Base-by-base conservation (phyloP, 2,113 vertebrate species). In the Thalassoma bifasciatum region DNA sequence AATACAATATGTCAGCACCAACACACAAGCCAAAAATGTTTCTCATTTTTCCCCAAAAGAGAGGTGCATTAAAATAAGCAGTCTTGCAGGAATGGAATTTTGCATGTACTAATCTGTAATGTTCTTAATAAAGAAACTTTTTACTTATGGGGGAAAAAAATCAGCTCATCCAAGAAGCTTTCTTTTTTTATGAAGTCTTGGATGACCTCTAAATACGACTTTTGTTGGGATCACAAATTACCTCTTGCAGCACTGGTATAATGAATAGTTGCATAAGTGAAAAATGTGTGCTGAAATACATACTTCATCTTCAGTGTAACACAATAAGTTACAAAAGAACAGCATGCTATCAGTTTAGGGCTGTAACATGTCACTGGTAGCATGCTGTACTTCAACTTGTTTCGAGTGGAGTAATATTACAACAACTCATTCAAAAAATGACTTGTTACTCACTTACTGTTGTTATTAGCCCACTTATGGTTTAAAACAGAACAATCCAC, bases 1-100 rank as follows among this genome's bases (percentile, higher is more conserved):
- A 72, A 73, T 60, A 60, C 67, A 77, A 67, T 60, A 21, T 73
- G 69, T 83, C 72, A 69, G 36, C 22, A 17, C 38, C 38, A 61
- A 77, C 9, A 17, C 50, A 42, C 34, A 49, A 38, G 7, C 53
- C 21, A 59, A 52, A 81, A 71, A 22, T 50, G 8, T 51, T 73
- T 22, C 10, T 64, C 19, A 16, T 61, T 72, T 51, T 21, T 21
- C 3, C 23, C 5, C 24, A 36, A 14, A 72, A 21, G 38, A 0
- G 9, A 5, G 11, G 17, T 54, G 69, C 53, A 79, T 75, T 82
- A 42, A 46, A 75, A 83, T 40, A 63, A 47, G 22, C 6, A 53
- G 11, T n/a, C n/a, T 59, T 36, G 14, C 60, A 47, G 53, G 54
- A 65, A 26, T 47, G 24, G 16, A 4, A 42, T 46, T 14, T 12